Evolutionary conservation across 2,113 vertebrate genomes (phyloP), one percentile per base, ranked within the genome.

Genomic region (Drymodes brunneopygia): DNA sequence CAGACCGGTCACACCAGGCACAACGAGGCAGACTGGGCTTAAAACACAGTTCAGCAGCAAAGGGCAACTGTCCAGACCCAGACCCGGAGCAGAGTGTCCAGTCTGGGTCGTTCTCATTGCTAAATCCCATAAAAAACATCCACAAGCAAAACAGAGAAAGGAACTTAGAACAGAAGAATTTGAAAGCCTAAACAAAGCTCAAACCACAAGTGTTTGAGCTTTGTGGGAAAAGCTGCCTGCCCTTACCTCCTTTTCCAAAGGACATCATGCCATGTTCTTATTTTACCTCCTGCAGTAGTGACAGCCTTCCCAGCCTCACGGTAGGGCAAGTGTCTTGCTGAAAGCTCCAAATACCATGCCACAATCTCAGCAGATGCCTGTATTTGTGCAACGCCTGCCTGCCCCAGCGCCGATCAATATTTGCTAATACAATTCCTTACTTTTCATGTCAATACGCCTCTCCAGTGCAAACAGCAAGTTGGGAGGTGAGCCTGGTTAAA

Each of bases 371-470:
- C 40, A 29, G 94, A 60, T 8, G 86, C 69, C 79, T 64, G 66
- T 6, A 6, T 79, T 47, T 7, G 78, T 27, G 86, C 50, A 72
- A 35, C 0, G 38, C 86, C 93, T 86, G 88, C 25, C 82, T 75
- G 84, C 92, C 93, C 67, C 85, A 10, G 56, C n/a, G 81, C 89
- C 22, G 23, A 69, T n/a, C 64, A 21, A 3, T 50, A 31, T 83
- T 60, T 74, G 81, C 93, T 67, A 73, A 91, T 14, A 47, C 92
- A 78, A 50, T 74, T 96, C 92, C 94, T 91, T 74, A 81, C 94
- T 94, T 78, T 86, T 85, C 94, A 64, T 80, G 86, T 65, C 92
- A 74, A 38, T 22, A 36, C n/a, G 20, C 74, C 82, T 91, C 86
- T 75, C 94, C 94, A 79, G 67, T 4, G 82, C 11, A 94, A 92